A percentile compares a stretch with the other conserved stretches of the same genome.
Evolutionary conservation across 1,140 invertebrate species (phyloP).

Genomic region (Tetranychus urticae): DNA sequence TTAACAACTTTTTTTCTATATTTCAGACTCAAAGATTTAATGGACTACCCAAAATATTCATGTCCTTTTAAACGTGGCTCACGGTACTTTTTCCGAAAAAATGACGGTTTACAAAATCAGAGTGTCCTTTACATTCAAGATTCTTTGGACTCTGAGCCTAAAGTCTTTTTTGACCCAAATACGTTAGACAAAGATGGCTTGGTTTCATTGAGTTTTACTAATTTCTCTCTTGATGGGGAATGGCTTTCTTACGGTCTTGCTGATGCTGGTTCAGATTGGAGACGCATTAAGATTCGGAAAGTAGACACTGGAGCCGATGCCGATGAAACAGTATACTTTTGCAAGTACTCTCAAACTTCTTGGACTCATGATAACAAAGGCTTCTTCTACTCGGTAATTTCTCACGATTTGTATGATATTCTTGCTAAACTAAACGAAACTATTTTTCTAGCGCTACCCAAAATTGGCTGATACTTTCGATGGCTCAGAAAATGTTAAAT

Average conservation of each 20-base stretch:
- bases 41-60: conserved; percentile 88
- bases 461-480: conserved; percentile 52
- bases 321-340: conserved; percentile 60
- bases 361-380: conserved; percentile 91
- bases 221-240: conserved; percentile 73
- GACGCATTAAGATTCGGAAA: conserved; percentile 38
- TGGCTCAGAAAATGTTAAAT: conserved; percentile 66
- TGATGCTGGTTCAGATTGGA: conserved; percentile 83
- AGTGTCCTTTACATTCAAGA: conserved; percentile 83
- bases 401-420: conserved; percentile 3
- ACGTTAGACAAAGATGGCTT: conserved; percentile 74
- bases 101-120: conserved; percentile 88
- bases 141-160: conserved; percentile 43
- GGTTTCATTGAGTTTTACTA: conserved; percentile 44
- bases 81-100: conserved; percentile 77
- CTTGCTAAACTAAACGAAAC: not conserved
- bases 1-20: not conserved
- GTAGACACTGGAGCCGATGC: conserved; percentile 43
- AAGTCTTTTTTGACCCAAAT: conserved; percentile 89
- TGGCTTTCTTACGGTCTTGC: conserved; percentile 76
- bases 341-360: conserved; percentile 67
- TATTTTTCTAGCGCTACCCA: conserved; percentile 33
- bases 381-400: conserved; percentile 57
- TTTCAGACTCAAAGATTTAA: conserved; percentile 48
- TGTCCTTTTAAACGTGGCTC: conserved; percentile 56